Conservation (phyloP, 2,888 invertebrate genomes). For the Stenodera caucasica region DNA sequence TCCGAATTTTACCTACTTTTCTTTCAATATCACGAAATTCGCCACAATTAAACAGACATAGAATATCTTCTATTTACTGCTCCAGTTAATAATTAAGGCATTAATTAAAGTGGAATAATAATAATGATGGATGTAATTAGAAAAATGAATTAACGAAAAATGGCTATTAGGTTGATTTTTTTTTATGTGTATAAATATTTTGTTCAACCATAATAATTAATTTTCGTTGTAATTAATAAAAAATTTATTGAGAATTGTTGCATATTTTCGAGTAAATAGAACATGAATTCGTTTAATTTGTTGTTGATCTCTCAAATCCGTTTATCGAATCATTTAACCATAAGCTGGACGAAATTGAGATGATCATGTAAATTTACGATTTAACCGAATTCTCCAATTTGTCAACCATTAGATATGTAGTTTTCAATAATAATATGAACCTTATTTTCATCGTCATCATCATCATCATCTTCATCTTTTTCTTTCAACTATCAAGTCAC, state of each 20-base stretch:
- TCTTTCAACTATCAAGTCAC: constrained; percentile 24
- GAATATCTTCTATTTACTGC: constrained; percentile 31
- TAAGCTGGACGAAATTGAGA: too few relatives aligned
- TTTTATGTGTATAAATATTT: too few relatives aligned
- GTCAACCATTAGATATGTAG: neutral
- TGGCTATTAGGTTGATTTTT: neutral
- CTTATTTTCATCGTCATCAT: neutral
- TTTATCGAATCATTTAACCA: constrained; percentile 1
- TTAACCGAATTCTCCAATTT: too few relatives aligned
- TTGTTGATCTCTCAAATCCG: neutral
- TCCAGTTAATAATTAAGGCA: constrained; percentile 34
- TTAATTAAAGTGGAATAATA: constrained; percentile 27
- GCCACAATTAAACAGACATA: constrained; percentile 16
- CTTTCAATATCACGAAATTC: constrained; percentile 5
- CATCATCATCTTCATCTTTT: constrained; percentile 8
- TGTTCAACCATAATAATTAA: too few relatives aligned
- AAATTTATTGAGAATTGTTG: neutral
- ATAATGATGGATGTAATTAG: constrained; percentile 23
- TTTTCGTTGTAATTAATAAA: neutral
- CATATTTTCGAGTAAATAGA: constrained; percentile 5
- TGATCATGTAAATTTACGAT: too few relatives aligned
- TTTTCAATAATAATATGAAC: neutral
- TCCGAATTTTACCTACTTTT: constrained; percentile 22
- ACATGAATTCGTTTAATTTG: constrained; percentile 5
- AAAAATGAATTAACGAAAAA: neutral